phyloP scores from a whole-genome alignment of 2,113 vertebrate genomes.

The Emydocephalus ijimae region DNA sequence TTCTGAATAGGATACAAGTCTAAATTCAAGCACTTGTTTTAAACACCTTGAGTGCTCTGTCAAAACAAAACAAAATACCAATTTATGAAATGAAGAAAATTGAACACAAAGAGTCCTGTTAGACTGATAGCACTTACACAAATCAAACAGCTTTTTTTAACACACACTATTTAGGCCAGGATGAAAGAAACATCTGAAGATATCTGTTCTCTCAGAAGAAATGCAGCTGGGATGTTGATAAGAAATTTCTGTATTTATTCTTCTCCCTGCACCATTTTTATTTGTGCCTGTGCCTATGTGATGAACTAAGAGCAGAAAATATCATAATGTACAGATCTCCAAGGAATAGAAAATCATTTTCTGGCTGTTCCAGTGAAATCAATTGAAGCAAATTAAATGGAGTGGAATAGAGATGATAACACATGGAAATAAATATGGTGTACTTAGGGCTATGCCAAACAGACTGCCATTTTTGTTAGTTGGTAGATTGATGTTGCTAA shows the following conservation, averaged over 20 bases:
- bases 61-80: neutral
- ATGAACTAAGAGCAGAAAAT: neutral
- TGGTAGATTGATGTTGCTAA: neutral
- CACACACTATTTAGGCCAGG: neutral
- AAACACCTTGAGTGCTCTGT: neutral
- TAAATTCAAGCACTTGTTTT: neutral
- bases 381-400: neutral
- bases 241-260: neutral
- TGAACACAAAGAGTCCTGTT: neutral
- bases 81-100: constrained; percentile 1
- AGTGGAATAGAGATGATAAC: neutral
- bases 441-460: neutral
- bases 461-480: neutral
- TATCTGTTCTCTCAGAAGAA: neutral
- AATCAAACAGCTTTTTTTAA: constrained; percentile 15
- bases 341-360: neutral
- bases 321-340: neutral
- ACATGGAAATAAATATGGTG: neutral
- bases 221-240: constrained; percentile 1
- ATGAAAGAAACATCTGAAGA: neutral
- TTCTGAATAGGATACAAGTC: constrained; percentile 4
- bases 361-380: neutral
- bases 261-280: neutral
- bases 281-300: neutral
- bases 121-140: neutral